phyloP scores from a whole-genome alignment of 2,113 vertebrate genomes.

The Chaenogobius annularis region DNA sequence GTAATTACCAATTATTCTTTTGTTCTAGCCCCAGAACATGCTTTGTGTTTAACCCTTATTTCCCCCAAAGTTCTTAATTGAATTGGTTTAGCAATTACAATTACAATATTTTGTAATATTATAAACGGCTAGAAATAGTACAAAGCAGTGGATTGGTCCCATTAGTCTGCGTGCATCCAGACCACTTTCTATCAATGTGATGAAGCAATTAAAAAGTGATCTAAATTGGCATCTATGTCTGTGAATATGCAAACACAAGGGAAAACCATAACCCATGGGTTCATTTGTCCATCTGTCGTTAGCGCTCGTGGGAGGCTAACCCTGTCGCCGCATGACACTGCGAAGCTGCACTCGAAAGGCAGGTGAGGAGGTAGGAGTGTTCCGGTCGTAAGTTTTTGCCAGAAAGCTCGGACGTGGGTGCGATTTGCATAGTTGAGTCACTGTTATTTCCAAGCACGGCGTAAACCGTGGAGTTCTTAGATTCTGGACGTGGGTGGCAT shows the following conservation, averaged over 20 bases:
- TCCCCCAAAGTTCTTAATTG: no score
- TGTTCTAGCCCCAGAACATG: no score
- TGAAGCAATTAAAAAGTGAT: neutral
- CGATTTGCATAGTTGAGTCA: neutral
- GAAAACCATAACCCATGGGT: constrained; percentile 12
- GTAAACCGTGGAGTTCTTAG: neutral
- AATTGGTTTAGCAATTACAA: no score
- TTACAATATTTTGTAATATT: no score
- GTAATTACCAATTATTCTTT: no score
- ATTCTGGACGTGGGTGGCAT: constrained; percentile 1
- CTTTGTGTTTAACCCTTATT: no score
- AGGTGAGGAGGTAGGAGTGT: neutral
- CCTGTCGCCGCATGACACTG: constrained; percentile 24
- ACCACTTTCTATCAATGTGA: neutral
- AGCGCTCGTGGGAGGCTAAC: constrained; percentile 34
- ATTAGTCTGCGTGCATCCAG: neutral
- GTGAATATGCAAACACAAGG: constrained; percentile 8
- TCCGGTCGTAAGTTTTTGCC: constrained; percentile 1
- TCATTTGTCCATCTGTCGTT: constrained; percentile 42
- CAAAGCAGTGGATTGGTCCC: neutral
- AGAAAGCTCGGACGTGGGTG: neutral
- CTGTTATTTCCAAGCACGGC: neutral
- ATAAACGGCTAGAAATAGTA: no score
- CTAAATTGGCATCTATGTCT: constrained; percentile 20
- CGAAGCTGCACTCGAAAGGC: constrained; percentile 1